phyloP scores from a whole-genome alignment of 2,797 vertebrate genomes.

The Acanthurus leucopareius region DNA sequence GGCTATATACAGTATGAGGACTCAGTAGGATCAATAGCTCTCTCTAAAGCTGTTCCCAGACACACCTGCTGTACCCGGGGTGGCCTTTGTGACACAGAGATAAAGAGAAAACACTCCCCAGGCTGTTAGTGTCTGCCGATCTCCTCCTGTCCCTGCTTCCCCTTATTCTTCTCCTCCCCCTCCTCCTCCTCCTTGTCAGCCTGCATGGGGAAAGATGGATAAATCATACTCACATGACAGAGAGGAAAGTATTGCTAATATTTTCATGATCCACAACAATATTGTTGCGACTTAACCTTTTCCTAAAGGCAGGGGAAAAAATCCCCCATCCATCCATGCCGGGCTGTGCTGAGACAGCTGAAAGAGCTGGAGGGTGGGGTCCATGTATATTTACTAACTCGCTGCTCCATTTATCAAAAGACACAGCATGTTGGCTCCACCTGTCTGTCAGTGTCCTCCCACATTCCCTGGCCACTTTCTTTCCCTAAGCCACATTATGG shows the following conservation, averaged over 20 bases:
- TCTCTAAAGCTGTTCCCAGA: constrained; percentile 75
- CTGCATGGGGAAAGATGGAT: constrained; percentile 73
- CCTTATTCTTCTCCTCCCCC: constrained; percentile 25
- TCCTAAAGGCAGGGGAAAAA: constrained; percentile 60
- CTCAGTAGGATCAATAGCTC: constrained; percentile 79
- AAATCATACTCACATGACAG: constrained; percentile 72
- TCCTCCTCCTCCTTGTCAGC: constrained; percentile 32
- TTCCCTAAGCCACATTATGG: constrained; percentile 49
- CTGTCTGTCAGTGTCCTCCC: constrained; percentile 82
- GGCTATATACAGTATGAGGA: constrained; percentile 76
- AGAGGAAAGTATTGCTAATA: constrained; percentile 76
- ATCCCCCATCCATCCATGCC: constrained; percentile 63
- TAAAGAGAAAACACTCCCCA: constrained; percentile 80
- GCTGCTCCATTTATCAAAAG: constrained; percentile 85
- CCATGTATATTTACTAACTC: constrained; percentile 88
- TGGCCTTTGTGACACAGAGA: constrained; percentile 82
- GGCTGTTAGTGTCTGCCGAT: constrained; percentile 74
- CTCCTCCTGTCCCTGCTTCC: constrained; percentile 39
- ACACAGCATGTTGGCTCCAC: constrained; percentile 72
- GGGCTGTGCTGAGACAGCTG: constrained; percentile 82
- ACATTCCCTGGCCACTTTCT: constrained; percentile 77
- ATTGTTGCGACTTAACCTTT: constrained; percentile 86
- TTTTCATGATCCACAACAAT: constrained; percentile 81
- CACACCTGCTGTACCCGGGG: constrained; percentile 77
- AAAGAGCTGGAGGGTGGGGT: constrained; percentile 77